These are phyloP conservation scores for Diuraphis noxia DNA, from an alignment of 1,140 invertebrate genomes.

Conservation along the genomic window DNA sequence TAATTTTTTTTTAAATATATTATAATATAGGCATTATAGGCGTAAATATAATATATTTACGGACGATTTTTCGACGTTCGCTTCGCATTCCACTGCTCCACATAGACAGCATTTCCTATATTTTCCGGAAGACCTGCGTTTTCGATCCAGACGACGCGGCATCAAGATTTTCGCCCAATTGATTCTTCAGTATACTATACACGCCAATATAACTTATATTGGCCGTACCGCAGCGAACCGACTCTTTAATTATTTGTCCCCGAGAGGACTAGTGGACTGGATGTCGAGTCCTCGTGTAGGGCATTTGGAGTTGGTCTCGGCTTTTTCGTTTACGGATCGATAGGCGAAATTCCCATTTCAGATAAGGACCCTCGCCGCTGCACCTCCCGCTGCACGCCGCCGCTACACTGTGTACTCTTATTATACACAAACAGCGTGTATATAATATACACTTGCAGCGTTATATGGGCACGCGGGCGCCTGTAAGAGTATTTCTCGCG, in stretches of 20 bases:
- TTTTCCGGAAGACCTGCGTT: neutral
- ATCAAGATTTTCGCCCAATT: neutral
- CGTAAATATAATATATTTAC: too few species aligned
- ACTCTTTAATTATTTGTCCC: conserved; percentile 38
- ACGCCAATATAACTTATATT: too few species aligned
- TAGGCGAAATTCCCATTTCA: conserved; percentile 39
- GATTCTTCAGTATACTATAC: neutral
- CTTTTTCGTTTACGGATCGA: conserved; percentile 28
- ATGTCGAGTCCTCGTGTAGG: neutral
- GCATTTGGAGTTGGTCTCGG: neutral
- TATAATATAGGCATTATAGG: too few species aligned
- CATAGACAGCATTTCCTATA: neutral
- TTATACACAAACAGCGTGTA: neutral
- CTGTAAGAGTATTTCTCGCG: conserved; percentile 23
- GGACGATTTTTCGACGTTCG: neutral
- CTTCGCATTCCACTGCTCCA: neutral
- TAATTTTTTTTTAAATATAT: too few species aligned
- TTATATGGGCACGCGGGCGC: neutral
- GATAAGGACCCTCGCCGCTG: neutral
- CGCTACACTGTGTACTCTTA: too few species aligned
- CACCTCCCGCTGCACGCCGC: neutral
- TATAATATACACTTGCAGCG: neutral
- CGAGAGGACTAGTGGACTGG: neutral
- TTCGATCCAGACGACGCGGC: neutral
- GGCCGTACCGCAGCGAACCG: neutral